phyloP scores from a whole-genome alignment of 2,797 vertebrate species.

The Danio kyathit region DNA sequence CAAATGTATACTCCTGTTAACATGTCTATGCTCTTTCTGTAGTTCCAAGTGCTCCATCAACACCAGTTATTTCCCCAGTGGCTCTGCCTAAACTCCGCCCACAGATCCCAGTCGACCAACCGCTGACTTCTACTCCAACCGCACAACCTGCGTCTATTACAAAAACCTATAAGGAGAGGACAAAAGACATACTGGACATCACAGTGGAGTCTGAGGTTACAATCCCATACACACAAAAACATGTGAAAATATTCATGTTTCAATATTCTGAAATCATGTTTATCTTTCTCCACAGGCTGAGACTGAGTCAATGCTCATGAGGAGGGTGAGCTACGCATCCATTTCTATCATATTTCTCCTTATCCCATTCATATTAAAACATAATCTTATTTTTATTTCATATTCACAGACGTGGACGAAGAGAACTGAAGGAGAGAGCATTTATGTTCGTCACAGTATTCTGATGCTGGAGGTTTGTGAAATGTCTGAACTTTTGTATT shows the following conservation, averaged over 20 bases:
- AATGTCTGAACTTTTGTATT: slow-evolving; percentile 5
- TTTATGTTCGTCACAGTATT: slow-evolving; percentile 99
- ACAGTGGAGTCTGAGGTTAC: slow-evolving; percentile 56
- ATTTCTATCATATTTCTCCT: slow-evolving; percentile 4
- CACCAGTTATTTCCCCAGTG: slow-evolving; percentile 46
- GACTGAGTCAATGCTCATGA: slow-evolving; percentile 38
- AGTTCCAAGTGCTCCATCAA: slow-evolving; percentile 5
- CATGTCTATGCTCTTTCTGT: slow-evolving; percentile 13
- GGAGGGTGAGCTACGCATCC: slow-evolving; percentile 25
- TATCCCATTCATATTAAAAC: neutral
- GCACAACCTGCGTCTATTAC: slow-evolving; percentile 34
- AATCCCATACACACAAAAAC: neutral
- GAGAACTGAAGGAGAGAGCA: slow-evolving; percentile 98
- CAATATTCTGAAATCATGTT: neutral
- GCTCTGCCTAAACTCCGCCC: slow-evolving; percentile 24
- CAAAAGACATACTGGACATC: slow-evolving; percentile 30
- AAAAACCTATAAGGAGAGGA: slow-evolving; percentile 40
- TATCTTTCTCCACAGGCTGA: slow-evolving; percentile 47
- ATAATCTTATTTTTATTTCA: slow-evolving; percentile 63
- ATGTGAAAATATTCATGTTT: neutral
- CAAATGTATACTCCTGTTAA: neutral
- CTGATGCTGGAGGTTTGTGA: slow-evolving; percentile 98
- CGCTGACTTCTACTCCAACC: slow-evolving; percentile 63
- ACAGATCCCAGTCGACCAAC: slow-evolving; percentile 47
- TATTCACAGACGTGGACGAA: slow-evolving; percentile 97